Base-by-base conservation (phyloP, 2,797 vertebrate species). In the Crocodylus rhombifer region DNA sequence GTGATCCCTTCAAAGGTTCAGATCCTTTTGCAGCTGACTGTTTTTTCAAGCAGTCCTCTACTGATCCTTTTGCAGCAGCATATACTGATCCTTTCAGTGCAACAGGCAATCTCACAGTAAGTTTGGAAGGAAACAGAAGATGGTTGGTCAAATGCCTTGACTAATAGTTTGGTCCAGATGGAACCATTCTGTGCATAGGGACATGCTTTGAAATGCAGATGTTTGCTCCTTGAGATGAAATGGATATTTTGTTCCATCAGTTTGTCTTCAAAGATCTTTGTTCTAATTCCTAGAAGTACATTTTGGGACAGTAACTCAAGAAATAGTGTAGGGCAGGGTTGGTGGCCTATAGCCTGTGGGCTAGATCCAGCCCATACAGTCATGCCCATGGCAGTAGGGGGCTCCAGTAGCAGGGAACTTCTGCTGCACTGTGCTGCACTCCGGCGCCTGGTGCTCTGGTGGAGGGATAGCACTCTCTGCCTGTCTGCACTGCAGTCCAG, bases 1-100 rank as follows among this genome's bases (percentile, higher is more conserved):
- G 98, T 77, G 99, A 99, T 97, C 99, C 99, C 33, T 99, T 99
- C 96, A 99, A 99, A 98, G 99, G 99, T 91, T 98, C 99, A 11
- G 99, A 99, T 96, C 99, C 99, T 42, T 99, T 99, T 98, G 99
- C 98, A 63, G 98, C 99, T 77, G 99, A 99, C 95, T 97, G 97
- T 63, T 99, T 99, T 98, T 99, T 99, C 96, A 98, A 98, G 64
- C 99, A 99, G 42, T 95, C 98, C 64, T 97, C 99, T 74, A 65
- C 95, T 1, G 97, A 98, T 93, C 97, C 98, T 74, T 99, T 99
- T 97, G 87, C 97, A 77, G 87, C 97, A 87, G 96, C 98, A 56
- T 95, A 94, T 73, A 96, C 95, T 2, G 99, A 99, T 95, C 99
- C 98, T n/a, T 99, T 99, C 94, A 97, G 97, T 87, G 61, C 94